Conservation (phyloP, 2,888 invertebrate species). For the Ligdia adustata region DNA sequence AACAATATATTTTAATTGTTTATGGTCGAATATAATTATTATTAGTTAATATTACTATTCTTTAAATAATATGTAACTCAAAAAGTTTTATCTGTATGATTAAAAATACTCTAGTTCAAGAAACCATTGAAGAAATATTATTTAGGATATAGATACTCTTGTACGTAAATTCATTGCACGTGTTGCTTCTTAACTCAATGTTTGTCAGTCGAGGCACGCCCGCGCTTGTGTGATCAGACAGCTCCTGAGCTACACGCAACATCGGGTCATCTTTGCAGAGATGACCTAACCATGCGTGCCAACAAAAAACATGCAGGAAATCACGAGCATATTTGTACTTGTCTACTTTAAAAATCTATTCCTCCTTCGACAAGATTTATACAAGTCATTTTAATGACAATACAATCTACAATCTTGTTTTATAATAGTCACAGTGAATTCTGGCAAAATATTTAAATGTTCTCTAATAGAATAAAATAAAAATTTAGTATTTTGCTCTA, state of each 20-base stretch:
- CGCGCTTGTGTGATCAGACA: slow-evolving; percentile 23
- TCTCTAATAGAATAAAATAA: too few relatives aligned
- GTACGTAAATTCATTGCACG: too few relatives aligned
- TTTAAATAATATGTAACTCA: too few relatives aligned
- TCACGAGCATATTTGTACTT: slow-evolving; percentile 17
- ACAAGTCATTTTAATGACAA: slow-evolving; percentile 7
- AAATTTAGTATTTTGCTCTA: too few relatives aligned
- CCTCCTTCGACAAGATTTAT: slow-evolving; percentile 21
- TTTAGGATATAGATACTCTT: too few relatives aligned
- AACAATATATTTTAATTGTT: too few relatives aligned
- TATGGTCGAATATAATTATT: too few relatives aligned
- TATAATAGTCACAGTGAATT: background rate
- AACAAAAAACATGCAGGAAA: slow-evolving; percentile 25
- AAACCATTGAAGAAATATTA: too few relatives aligned
- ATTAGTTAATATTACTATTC: too few relatives aligned
- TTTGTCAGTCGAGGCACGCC: slow-evolving; percentile 34
- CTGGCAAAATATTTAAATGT: background rate
- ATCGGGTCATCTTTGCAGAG: slow-evolving; percentile 32
- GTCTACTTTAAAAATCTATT: slow-evolving; percentile 23
- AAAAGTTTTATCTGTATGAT: too few relatives aligned
- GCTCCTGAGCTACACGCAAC: slow-evolving; percentile 34
- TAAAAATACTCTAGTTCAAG: too few relatives aligned
- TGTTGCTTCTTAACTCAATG: too few relatives aligned
- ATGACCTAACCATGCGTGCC: slow-evolving; percentile 32
- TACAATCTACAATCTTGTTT: background rate